Evolutionary conservation across 1,140 invertebrate species (phyloP), one percentile per base, ranked within the genome.

Genomic region (Carposina sasakii): DNA sequence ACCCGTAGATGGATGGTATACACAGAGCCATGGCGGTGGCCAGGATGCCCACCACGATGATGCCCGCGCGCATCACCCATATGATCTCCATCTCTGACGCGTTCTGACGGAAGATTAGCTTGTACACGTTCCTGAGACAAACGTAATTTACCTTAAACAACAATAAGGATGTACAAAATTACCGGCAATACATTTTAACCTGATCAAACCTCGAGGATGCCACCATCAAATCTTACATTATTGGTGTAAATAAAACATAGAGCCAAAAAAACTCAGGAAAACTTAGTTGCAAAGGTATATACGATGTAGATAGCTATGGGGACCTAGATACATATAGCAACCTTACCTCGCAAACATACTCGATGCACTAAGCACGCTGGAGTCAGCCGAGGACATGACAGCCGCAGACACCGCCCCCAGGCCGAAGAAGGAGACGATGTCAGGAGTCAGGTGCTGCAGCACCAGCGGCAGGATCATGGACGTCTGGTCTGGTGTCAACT

Each of bases 351-450:
- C 96, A 79, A 99, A 99, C 97, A 99, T 99, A 13, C 96, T 98
- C 54, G 95, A 95, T 2, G 98, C 97, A 13, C 96, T 98, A 8
- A 99, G 88, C 20, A 99, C 95, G 52, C 96, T 98, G 28, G 97
- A 99, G 79, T 99, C 98, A 0, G 97, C 97, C 2, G 97, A 99
- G 21, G 96, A 98, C 97, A 99, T 98, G 20, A 98, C 97, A 9
- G 97, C 97, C 2, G 97, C 97, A 0, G 96, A 98, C 3, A 99
- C 96, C n/a, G 98, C 97, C 0, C 98, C 98, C 49, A 99, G 87
- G 0, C 97, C 98, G 71, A 99, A 94, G 87, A 99, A 99, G 2
- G 97, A 95, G 2, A 99, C 94, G 84, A 94, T 95, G 71, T 92
- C 90, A 0, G 97, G 98, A 3, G 96, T 98, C 3, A 99, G 87